Conservation (phyloP, 2,113 vertebrate species). For the Eptatretus burgeri region DNA sequence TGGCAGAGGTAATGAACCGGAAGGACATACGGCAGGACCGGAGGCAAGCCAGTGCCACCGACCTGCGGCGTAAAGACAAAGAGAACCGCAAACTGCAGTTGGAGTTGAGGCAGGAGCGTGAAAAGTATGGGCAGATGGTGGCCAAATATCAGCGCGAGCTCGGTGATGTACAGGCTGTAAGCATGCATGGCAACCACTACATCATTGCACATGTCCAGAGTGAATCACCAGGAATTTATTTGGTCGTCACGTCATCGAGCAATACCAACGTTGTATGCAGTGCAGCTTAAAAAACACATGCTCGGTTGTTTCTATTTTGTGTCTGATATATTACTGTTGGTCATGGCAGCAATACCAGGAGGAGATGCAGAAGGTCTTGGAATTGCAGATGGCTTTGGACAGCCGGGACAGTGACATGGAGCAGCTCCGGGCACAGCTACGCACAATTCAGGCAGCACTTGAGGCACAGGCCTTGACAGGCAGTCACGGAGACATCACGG, state of each 20-base stretch:
- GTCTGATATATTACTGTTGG: conserved; percentile 3
- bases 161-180: not conserved
- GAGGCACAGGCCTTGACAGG: conserved; percentile 59
- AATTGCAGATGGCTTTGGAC: conserved; percentile 93
- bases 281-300: not conserved
- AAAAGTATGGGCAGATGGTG: conserved; percentile 6
- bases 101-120: conserved; percentile 4
- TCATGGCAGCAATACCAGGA: conserved; percentile 53
- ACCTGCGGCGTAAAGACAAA: conserved; percentile 1
- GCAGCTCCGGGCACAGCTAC: conserved; percentile 60
- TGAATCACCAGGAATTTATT: not conserved
- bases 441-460: conserved; percentile 45
- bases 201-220: too few species aligned
- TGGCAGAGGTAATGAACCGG: conserved; percentile 2
- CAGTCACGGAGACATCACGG: too few species aligned
- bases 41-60: not conserved
- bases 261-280: not conserved
- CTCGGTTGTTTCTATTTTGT: not conserved
- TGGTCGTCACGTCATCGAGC: not conserved
- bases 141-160: conserved; percentile 4
- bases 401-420: conserved; percentile 98
- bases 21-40: conserved; percentile 5
- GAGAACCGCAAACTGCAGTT: conserved; percentile 1
- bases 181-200: not conserved
- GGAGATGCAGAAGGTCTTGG: conserved; percentile 66